Evolutionary conservation across 2,797 vertebrate genomes (phyloP).

Genomic region (Macropodus opercularis): DNA sequence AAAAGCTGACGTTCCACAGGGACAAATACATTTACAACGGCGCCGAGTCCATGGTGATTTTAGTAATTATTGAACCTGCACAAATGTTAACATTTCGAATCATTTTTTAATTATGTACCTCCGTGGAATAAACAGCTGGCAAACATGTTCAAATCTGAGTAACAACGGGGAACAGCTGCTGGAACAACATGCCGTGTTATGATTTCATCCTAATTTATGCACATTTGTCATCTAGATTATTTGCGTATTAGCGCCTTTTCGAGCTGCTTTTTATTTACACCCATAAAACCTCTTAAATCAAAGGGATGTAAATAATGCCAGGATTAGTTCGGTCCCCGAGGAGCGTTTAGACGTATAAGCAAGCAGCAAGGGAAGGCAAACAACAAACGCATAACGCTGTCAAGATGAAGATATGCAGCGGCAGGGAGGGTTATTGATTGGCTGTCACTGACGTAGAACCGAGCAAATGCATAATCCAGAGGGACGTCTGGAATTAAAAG

Average conservation of each 20-base stretch:
- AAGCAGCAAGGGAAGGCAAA: slow-evolving; percentile 8
- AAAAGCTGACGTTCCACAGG: slow-evolving; percentile 6
- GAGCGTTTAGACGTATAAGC: background rate
- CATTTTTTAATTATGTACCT: background rate
- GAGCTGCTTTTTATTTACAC: background rate
- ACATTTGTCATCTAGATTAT: slow-evolving; percentile 1
- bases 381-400: slow-evolving; percentile 1
- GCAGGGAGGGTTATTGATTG: slow-evolving; percentile 26
- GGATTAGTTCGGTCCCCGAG: slow-evolving; percentile 7
- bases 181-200: background rate
- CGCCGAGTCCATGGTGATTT: slow-evolving; percentile 10
- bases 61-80: background rate
- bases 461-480: slow-evolving; percentile 17
- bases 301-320: background rate
- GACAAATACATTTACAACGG: background rate
- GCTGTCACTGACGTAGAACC: slow-evolving; percentile 25
- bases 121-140: slow-evolving; percentile 3
- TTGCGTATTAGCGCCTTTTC: slow-evolving; percentile 7
- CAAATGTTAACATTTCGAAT: background rate
- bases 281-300: slow-evolving; percentile 1
- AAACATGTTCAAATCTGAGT: background rate
- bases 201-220: background rate
- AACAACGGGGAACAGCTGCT: slow-evolving; percentile 11
- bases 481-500: slow-evolving; percentile 12
- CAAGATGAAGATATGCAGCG: slow-evolving; percentile 25